phyloP scores from a whole-genome alignment of 1,140 invertebrate genomes.

The Orius laevigatus region DNA sequence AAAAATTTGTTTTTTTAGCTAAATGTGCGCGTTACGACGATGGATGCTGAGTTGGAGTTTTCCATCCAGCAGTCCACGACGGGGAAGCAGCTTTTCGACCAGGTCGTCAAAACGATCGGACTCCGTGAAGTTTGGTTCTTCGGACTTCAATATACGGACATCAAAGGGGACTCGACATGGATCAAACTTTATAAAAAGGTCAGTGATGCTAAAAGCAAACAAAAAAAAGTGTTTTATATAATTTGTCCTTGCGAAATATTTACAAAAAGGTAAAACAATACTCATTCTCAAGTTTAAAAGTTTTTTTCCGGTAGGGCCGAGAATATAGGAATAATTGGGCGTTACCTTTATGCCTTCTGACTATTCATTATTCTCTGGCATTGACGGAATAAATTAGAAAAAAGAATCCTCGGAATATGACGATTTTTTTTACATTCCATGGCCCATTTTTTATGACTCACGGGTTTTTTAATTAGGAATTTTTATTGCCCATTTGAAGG shows the following conservation, averaged over 20 bases:
- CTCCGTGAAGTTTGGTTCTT: constrained; percentile 99
- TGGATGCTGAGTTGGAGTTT: constrained; percentile 99
- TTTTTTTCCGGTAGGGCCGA: constrained; percentile 25
- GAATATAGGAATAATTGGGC: too few relatives aligned
- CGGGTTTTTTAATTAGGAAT: too few relatives aligned
- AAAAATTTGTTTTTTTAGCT: constrained; percentile 47
- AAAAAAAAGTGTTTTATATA: not conserved
- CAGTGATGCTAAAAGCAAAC: constrained; percentile 62
- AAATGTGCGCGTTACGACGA: constrained; percentile 97
- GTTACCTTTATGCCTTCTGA: too few relatives aligned
- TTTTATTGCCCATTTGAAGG: too few relatives aligned
- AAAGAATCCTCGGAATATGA: too few relatives aligned
- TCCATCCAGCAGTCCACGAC: constrained; percentile 99
- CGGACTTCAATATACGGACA: constrained; percentile 96
- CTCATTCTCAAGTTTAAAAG: not conserved
- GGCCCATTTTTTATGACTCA: too few relatives aligned
- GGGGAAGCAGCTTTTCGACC: constrained; percentile 98
- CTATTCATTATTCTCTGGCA: too few relatives aligned
- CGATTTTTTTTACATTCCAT: constrained; percentile 23
- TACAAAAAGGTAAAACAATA: not conserved
- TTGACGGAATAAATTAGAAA: too few relatives aligned
- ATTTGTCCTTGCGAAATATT: not conserved
- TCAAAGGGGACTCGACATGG: constrained; percentile 95
- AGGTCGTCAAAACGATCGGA: constrained; percentile 98
- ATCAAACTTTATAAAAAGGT: constrained; percentile 99